phyloP scores from a whole-genome alignment of 2,888 invertebrate species.

The Lepidocyrtinus sp. region DNA sequence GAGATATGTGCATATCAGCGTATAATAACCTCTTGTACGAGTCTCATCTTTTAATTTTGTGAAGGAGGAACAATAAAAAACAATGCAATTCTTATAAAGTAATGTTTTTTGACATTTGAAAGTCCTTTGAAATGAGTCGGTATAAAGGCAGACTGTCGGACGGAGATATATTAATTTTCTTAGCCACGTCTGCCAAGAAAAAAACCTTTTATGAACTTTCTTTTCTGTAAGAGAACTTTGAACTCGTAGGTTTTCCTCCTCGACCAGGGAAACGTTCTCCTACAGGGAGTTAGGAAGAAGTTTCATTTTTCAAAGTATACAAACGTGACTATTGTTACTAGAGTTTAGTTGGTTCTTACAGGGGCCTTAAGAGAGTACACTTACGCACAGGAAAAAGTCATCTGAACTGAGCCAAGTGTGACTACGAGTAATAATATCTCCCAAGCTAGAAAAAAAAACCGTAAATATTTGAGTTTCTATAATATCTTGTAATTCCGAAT shows the following conservation, averaged over 20 bases:
- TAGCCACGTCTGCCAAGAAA: slow-evolving; percentile 20
- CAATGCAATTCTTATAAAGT: background rate
- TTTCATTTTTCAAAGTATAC: slow-evolving; percentile 41
- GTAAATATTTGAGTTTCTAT: no score
- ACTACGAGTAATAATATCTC: background rate
- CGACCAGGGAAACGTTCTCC: slow-evolving; percentile 18
- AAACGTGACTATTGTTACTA: slow-evolving; percentile 43
- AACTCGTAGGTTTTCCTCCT: slow-evolving; percentile 24
- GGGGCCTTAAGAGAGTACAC: background rate
- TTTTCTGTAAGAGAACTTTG: slow-evolving; percentile 40
- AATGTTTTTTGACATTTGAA: background rate
- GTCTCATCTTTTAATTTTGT: background rate
- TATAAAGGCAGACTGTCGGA: background rate
- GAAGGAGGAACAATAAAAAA: background rate
- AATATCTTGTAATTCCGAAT: no score
- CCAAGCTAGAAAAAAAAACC: no score
- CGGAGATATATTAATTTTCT: slow-evolving; percentile 38
- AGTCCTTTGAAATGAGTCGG: no score
- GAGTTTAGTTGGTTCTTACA: background rate
- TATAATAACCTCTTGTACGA: background rate
- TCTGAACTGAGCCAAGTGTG: background rate
- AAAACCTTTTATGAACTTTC: slow-evolving; percentile 41
- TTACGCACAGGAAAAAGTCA: background rate
- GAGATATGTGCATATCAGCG: background rate
- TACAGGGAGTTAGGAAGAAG: no score